Conservation (phyloP, 2,888 invertebrate species). For the Netelia fuscicornis region DNA sequence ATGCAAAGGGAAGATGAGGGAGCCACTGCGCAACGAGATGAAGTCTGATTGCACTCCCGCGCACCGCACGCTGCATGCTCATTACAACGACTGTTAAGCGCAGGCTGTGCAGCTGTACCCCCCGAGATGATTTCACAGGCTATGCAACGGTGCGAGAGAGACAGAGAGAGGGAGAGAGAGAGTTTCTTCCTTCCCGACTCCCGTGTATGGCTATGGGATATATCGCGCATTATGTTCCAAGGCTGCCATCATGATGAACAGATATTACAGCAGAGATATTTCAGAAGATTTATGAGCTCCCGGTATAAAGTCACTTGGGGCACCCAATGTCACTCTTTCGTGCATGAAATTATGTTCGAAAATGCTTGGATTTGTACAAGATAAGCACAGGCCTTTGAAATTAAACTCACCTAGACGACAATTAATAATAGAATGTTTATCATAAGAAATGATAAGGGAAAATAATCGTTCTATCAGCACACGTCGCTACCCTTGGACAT, state of each 20-base stretch:
- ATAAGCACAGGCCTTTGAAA: constrained; percentile 66
- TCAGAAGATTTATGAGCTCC: constrained; percentile 80
- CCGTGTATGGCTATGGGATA: constrained; percentile 22
- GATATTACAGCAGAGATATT: constrained; percentile 79
- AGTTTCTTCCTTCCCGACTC: constrained; percentile 40
- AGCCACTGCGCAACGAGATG: constrained; percentile 77
- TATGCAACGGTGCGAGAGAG: constrained; percentile 31
- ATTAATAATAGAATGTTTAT: constrained; percentile 75
- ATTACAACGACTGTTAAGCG: constrained; percentile 80
- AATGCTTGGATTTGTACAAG: background rate
- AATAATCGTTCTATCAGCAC: constrained; percentile 72
- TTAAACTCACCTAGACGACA: constrained; percentile 74
- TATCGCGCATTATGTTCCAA: constrained; percentile 53
- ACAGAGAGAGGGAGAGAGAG: background rate
- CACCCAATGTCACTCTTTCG: constrained; percentile 64
- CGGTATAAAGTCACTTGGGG: constrained; percentile 61
- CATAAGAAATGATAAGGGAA: background rate
- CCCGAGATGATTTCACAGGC: constrained; percentile 61
- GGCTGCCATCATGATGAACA: constrained; percentile 74
- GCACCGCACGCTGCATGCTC: constrained; percentile 76
- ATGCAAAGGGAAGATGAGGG: constrained; percentile 56
- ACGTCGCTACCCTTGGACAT: constrained; percentile 65
- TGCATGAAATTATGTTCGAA: constrained; percentile 25
- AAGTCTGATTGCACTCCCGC: constrained; percentile 82
- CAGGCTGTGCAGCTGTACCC: constrained; percentile 58